phyloP scores from a whole-genome alignment of 2,113 vertebrate genomes.

The Oryzias melastigma region DNA sequence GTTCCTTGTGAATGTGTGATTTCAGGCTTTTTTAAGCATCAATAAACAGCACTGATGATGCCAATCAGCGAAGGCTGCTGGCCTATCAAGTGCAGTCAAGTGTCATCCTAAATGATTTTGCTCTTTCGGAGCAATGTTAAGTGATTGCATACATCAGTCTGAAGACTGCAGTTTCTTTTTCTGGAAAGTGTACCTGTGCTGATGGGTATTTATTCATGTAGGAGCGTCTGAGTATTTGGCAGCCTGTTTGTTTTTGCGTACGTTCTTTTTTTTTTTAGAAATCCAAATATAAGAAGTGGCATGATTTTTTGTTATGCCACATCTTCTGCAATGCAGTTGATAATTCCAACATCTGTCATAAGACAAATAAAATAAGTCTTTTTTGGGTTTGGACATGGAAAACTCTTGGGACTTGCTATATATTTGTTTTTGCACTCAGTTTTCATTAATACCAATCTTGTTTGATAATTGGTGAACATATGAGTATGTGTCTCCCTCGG shows the following conservation, averaged over 20 bases:
- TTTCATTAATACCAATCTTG: slow-evolving; percentile 4
- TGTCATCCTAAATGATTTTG: slow-evolving; percentile 65
- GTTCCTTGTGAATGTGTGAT: slow-evolving; percentile 27
- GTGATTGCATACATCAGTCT: slow-evolving; percentile 64
- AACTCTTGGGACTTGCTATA: background rate
- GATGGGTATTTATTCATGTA: slow-evolving; percentile 53
- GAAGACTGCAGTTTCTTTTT: slow-evolving; percentile 31
- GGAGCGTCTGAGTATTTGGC: slow-evolving; percentile 21
- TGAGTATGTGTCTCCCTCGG: slow-evolving; percentile 10
- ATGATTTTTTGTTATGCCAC: background rate
- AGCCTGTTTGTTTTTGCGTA: slow-evolving; percentile 17
- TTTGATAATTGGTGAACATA: background rate
- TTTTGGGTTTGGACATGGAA: too few species aligned
- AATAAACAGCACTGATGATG: slow-evolving; percentile 60
- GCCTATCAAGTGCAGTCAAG: slow-evolving; percentile 60
- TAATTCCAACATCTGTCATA: too few species aligned
- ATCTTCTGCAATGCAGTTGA: background rate
- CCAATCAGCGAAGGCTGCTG: slow-evolving; percentile 63
- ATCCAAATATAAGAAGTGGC: slow-evolving; percentile 6
- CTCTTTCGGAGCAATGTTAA: slow-evolving; percentile 43
- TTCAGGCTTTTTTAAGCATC: slow-evolving; percentile 65
- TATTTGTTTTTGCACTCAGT: background rate
- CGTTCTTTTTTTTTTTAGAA: slow-evolving; percentile 7
- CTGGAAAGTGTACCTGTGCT: slow-evolving; percentile 44
- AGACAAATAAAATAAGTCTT: too few species aligned